Base-by-base conservation (phyloP, 2,888 invertebrate species). In the Mactromeris polynyma region DNA sequence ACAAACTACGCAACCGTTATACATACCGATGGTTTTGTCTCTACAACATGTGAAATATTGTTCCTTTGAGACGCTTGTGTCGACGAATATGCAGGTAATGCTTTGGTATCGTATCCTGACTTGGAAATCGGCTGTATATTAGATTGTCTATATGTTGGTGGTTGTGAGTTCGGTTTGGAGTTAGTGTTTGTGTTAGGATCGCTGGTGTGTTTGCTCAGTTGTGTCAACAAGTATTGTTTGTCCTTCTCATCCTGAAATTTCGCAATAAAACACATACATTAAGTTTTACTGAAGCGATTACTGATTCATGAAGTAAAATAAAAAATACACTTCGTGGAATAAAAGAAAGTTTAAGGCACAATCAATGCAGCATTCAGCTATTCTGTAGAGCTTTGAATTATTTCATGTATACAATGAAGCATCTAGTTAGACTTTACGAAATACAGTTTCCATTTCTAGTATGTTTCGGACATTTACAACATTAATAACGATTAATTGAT, bases 171-270 rank as follows among this genome's bases (percentile, higher is more conserved):
- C 26, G 58, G 58, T 4, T n/a, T 40, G n/a, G 77, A 7, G 21
- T 79, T 79, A 42, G 40, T 46, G 33, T 42, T 40, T 3, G 26
- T 21, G 17, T 86, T 83, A 46, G 69, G 21, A 17, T 81, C 83
- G 31, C 77, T 73, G 6, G 87, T 86, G 38, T 83, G 88, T 31
- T 85, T 81, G 33, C 87, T 86, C n/a, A 91, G 51, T 26, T 91
- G 86, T n/a, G 80, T 46, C 36, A 91, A 46, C 58, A 91, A 42
- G 46, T 86, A 89, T 40, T 91, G 89, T 69, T 91, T 91, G 51
- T 91, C 91, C 51, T 91, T 91, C 36, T 90, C 91, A 46, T 89
- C 91, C 91, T 91, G 58, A 33, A 31, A 82, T 46, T 2, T 46
- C 14, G 17, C 11, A 9, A 9, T 46, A 46, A 46, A 46, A 46